These are phyloP conservation scores for Drosophila pseudotakahashii DNA, from an alignment of 2,888 invertebrate species.

Conservation along the genomic window DNA sequence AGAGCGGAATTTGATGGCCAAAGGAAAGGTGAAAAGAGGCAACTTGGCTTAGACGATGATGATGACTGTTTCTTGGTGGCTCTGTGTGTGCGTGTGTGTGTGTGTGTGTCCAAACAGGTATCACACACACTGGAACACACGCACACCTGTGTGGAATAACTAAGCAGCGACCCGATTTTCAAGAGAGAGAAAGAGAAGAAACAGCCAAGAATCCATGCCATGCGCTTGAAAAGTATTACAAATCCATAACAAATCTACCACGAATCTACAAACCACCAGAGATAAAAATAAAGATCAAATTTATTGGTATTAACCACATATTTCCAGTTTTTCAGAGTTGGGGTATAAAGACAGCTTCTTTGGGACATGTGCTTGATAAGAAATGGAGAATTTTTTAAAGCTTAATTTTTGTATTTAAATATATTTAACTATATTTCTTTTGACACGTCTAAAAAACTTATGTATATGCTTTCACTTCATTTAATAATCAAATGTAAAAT, in stretches of 20 bases:
- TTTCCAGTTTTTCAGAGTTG: background rate
- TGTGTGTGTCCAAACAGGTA: constrained; percentile 26
- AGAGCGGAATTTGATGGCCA: constrained; percentile 44
- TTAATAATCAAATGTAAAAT: too few relatives aligned
- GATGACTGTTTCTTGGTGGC: constrained; percentile 25
- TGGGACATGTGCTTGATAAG: background rate
- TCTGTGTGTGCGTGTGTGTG: constrained; percentile 21
- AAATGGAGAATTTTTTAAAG: background rate
- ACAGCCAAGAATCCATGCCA: constrained; percentile 35
- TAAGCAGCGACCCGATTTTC: constrained; percentile 73
- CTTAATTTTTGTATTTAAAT: too few relatives aligned
- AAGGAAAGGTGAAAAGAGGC: constrained; percentile 76
- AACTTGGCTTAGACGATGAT: constrained; percentile 51
- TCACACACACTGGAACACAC: constrained; percentile 19
- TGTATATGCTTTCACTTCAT: too few relatives aligned
- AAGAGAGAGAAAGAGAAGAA: constrained; percentile 20
- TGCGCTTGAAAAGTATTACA: constrained; percentile 29
- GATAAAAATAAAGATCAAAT: background rate
- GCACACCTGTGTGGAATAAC: constrained; percentile 61
- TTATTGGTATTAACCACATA: background rate
- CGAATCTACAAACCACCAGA: background rate
- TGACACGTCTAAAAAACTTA: too few relatives aligned
- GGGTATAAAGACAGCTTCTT: background rate
- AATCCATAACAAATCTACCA: constrained; percentile 14
- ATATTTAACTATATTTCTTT: too few relatives aligned